Evolutionary conservation across 2,113 vertebrate genomes (phyloP).

Genomic region (Nycticebus coucang): DNA sequence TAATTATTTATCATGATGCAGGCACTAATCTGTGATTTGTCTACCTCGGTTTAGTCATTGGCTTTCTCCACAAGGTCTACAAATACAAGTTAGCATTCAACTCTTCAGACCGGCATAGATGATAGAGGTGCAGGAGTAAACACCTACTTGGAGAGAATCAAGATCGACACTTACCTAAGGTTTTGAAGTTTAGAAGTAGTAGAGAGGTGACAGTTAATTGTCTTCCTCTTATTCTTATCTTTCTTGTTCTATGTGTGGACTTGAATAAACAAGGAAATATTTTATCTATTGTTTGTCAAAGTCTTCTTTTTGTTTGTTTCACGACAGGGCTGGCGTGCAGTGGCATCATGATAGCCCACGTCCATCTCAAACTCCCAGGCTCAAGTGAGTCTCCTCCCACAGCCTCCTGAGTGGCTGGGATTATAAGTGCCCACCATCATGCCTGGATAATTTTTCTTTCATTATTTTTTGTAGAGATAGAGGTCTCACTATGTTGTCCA

Average conservation of each 20-base stretch:
- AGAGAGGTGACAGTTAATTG: conserved; percentile 85
- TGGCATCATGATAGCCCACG: too few species aligned
- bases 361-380: too few species aligned
- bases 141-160: conserved; percentile 87
- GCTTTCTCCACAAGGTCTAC: conserved; percentile 88
- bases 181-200: conserved; percentile 87
- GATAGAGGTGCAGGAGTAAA: conserved; percentile 88
- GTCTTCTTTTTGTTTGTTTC: conserved; percentile 73
- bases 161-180: conserved; percentile 88
- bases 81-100: conserved; percentile 87
- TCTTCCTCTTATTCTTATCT: conserved; percentile 88
- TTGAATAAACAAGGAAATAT: conserved; percentile 89
- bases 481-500: too few species aligned
- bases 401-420: too few species aligned
- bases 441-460: too few species aligned
- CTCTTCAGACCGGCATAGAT: conserved; percentile 86
- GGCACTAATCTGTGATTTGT: conserved; percentile 87
- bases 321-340: too few species aligned
- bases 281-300: conserved; percentile 89
- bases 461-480: too few species aligned
- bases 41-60: conserved; percentile 85
- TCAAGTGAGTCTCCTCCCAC: too few species aligned
- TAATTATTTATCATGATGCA: conserved; percentile 87
- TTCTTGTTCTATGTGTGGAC: conserved; percentile 89
- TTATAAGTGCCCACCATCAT: too few species aligned